These are phyloP conservation scores for Amphipyra berbera DNA, from an alignment of 2,888 invertebrate genomes.

Conservation along the genomic window DNA sequence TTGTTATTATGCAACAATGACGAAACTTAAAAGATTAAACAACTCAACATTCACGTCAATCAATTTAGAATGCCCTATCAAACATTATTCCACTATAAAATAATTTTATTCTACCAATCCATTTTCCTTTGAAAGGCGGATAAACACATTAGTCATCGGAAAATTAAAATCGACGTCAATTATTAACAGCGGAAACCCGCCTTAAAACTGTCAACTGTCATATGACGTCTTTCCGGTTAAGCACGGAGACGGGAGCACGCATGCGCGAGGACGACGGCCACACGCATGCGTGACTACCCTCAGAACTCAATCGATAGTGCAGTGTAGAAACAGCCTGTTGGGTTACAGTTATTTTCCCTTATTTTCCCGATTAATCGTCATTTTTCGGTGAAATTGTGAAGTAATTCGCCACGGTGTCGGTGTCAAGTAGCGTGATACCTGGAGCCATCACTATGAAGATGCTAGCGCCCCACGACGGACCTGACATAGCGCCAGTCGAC, in stretches of 20 bases:
- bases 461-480: slow-evolving; percentile 88
- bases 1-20: neutral
- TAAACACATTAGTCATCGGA: slow-evolving; percentile 44
- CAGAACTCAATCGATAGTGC: slow-evolving; percentile 82
- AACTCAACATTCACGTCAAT: neutral
- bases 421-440: slow-evolving; percentile 82
- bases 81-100: slow-evolving; percentile 20
- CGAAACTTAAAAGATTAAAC: neutral
- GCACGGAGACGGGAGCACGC: slow-evolving; percentile 55
- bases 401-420: slow-evolving; percentile 82
- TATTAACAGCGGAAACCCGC: slow-evolving; percentile 58
- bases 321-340: slow-evolving; percentile 86
- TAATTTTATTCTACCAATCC: slow-evolving; percentile 2
- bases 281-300: slow-evolving; percentile 78
- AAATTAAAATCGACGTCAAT: slow-evolving; percentile 46
- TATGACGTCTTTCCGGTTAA: slow-evolving; percentile 81
- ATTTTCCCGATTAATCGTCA: slow-evolving; percentile 65
- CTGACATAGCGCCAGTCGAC: slow-evolving; percentile 89
- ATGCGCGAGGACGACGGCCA: slow-evolving; percentile 49
- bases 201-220: slow-evolving; percentile 76
- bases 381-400: slow-evolving; percentile 69
- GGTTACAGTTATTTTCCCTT: slow-evolving; percentile 74
- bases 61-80: neutral
- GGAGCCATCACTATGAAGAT: slow-evolving; percentile 87
- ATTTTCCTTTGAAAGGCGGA: slow-evolving; percentile 15